Base-by-base conservation (phyloP, 2,113 vertebrate genomes). In the Odocoileus virginianus region DNA sequence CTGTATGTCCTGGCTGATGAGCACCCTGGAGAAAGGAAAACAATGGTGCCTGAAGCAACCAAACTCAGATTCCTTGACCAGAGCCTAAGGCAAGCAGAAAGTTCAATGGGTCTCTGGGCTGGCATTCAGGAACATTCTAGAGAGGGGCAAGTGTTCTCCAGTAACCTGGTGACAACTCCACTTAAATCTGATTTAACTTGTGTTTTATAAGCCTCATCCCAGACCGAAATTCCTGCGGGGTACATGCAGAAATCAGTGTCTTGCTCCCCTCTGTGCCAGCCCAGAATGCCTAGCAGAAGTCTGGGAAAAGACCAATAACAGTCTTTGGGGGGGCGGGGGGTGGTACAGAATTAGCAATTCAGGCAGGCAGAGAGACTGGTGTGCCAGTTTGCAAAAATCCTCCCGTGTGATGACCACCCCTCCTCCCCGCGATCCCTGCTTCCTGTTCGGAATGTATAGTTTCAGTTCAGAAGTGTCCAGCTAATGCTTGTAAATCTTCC, bases 261-360 rank as follows among this genome's bases (percentile, higher is more conserved):
- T 90, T 28, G 0, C 9, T 61, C 4, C 27, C 16, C 36, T 86
- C 58, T 55, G 19, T 71, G n/a, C 52, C 61, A 81, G 81, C 52
- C 84, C 54, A 84, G 92, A 96, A 85, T 13, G 36, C 81, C 33
- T 76, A 76, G 85, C 12, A 55, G 88, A 89, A 21, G 25, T 71
- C 71, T 96, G 33, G 40, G 85, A 76, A 93, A 94, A 93, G 71
- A 83, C 36, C 23, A 79, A 4, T 82, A 89, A 67, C 60, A 61
- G 43, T 71, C 50, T 6, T 89, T 86, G 40, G 4, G 25, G 85
- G 61, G 60, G 7, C 1, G 23, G 6, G 1, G 85, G 61, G 60
- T 6, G 40, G 40, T 40, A 54, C 40, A 57, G 82, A 97, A 91
- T 91, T 60, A 95, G 71, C 57, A 84, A 97, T 89, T 93, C 61